Base-by-base conservation (phyloP, 2,888 invertebrate genomes). In the Hypomecis atomaria region DNA sequence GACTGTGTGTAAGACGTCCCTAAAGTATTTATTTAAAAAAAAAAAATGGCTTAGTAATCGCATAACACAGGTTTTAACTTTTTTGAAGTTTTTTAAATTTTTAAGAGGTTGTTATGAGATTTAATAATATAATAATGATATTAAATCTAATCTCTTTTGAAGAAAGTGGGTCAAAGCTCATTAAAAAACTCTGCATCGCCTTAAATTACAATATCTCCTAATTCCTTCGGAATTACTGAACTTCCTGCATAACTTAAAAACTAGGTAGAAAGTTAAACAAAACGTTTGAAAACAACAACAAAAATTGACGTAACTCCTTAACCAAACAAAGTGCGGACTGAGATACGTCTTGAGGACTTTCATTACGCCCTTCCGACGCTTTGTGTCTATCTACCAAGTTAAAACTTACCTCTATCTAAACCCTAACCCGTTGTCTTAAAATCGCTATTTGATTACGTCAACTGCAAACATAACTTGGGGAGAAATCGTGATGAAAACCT, bases 351-450 rank as follows among this genome's bases (percentile, higher is more conserved):
- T 56, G 47, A 47, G 47, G 47, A 56, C 56, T 56, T 55, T 69
- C 68, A 69, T 66, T 69, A 61, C 58, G 57, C 60, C 62, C 68
- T 65, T 62, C 44, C 40, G 47, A 56, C 47, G 47, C 56, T 56
- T 59, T 62, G 61, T 63, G n/a, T 36, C 53, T 48, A 53, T 48
- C 43, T 47, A 40, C 58, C 44, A 66, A 66, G 43, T 23, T 56
- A 59, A 1, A n/a, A 9, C 6, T 54, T 36, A 59, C 38, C 0
- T 36, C n/a, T 4, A 0, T 23, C 42, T n/a, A 10, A 56, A 59
- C 56, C 44, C 44, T 63, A 47, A 9, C n/a, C 2, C 44, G 0
- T 37, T 10, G 11, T 47, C 56, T n/a, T 38, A 56, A 47, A 56
- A 3, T 47, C 40, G 23, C 13, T n/a, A 13, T n/a, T 40, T 10